Percentiles rank a stretch among this genome's conserved stretches.
These are phyloP conservation scores for Lamproptera curius DNA, from an alignment of 2,888 invertebrate genomes.

Conservation along the genomic window DNA sequence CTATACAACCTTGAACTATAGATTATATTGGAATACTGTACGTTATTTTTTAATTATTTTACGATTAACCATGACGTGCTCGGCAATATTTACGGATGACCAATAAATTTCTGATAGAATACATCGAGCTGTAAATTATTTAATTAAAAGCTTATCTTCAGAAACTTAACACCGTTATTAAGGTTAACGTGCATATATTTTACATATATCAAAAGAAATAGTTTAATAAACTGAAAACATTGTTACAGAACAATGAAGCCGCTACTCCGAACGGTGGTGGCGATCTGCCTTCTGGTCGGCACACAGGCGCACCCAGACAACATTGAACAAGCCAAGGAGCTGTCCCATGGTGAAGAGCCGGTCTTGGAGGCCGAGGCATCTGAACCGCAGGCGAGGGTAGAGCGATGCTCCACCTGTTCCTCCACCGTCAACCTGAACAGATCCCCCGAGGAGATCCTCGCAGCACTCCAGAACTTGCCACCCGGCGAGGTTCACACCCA, in stretches of 20 bases:
- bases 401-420: conserved; percentile 56
- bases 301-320: conserved; percentile 54
- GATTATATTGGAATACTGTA: conserved; percentile 5
- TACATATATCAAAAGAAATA: not conserved
- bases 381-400: conserved; percentile 47
- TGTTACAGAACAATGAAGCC: conserved; percentile 73
- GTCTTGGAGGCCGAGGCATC: conserved; percentile 52
- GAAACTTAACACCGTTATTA: not conserved
- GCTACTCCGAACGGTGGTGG: conserved; percentile 62
- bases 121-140: not conserved
- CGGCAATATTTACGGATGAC: conserved; percentile 3
- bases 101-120: not conserved
- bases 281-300: conserved; percentile 52
- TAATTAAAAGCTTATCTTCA: not conserved
- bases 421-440: conserved; percentile 36
- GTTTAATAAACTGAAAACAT: conserved; percentile 21
- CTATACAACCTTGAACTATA: conserved; percentile 17
- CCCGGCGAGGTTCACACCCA: conserved; percentile 61
- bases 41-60: conserved; percentile 5
- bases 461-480: conserved; percentile 50
- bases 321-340: conserved; percentile 52
- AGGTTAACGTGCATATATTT: not conserved
- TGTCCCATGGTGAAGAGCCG: conserved; percentile 50
- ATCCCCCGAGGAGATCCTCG: conserved; percentile 47
- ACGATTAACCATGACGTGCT: not conserved